phyloP scores from a whole-genome alignment of 2,888 invertebrate genomes.

The Auanema sp. region DNA sequence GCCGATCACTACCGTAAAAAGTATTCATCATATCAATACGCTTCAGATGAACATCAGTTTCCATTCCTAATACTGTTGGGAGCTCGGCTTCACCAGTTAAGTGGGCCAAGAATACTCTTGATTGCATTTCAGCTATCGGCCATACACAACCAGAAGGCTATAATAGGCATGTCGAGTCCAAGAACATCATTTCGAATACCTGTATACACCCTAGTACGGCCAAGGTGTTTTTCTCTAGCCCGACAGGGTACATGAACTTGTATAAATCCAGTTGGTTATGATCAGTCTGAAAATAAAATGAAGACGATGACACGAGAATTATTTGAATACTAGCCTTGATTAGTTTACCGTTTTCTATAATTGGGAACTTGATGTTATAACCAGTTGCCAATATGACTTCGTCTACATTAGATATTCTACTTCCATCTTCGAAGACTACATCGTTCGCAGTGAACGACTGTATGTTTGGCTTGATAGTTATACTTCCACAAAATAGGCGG shows the following conservation, averaged over 20 bases:
- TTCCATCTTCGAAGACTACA: conserved; percentile 50
- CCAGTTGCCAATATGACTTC: conserved; percentile 48
- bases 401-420: conserved; percentile 35
- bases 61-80: conserved; percentile 63
- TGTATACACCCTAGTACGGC: conserved; percentile 65
- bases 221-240: conserved; percentile 62
- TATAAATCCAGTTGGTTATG: conserved; percentile 63
- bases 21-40: conserved; percentile 42
- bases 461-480: conserved; percentile 49
- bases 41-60: conserved; percentile 61
- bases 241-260: conserved; percentile 66
- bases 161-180: conserved; percentile 64
- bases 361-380: conserved; percentile 34
- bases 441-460: conserved; percentile 37
- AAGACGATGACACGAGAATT: neutral
- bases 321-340: conserved; percentile 22
- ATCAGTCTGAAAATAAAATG: conserved; percentile 20
- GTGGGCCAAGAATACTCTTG: conserved; percentile 46
- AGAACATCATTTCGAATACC: conserved; percentile 11
- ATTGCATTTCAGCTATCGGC: conserved; percentile 67
- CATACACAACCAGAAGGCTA: conserved; percentile 67
- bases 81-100: conserved; percentile 62
- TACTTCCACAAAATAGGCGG: conserved; percentile 64
- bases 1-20: conserved; percentile 59
- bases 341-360: conserved; percentile 31